Conservation (phyloP, 2,888 invertebrate genomes). For the Scaptomyza polygonia region DNA sequence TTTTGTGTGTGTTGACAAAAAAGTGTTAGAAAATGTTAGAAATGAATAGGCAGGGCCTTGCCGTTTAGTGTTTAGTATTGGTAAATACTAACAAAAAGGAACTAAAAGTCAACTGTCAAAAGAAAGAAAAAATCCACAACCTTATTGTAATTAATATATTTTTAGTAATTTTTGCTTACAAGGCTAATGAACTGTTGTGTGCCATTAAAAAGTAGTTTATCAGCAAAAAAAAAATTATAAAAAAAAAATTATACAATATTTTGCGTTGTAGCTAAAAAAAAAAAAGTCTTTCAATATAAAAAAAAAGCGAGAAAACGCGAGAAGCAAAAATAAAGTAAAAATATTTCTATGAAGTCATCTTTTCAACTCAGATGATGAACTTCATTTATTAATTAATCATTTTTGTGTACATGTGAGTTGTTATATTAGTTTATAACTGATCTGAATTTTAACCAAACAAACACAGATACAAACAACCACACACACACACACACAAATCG, state of each 20-base stretch:
- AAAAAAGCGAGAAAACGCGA: neutral
- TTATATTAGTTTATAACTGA: slow-evolving; percentile 30
- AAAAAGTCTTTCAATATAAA: neutral
- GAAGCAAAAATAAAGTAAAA: no score
- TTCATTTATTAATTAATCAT: slow-evolving; percentile 45
- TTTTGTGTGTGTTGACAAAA: slow-evolving; percentile 3
- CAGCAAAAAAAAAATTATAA: slow-evolving; percentile 33
- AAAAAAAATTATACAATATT: neutral
- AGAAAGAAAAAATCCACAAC: neutral
- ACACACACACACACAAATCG: slow-evolving; percentile 29
- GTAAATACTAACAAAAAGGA: neutral
- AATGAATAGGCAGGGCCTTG: neutral
- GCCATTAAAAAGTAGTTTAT: slow-evolving; percentile 51
- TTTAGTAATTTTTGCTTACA: neutral
- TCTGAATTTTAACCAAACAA: slow-evolving; percentile 37
- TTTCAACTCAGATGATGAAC: slow-evolving; percentile 10
- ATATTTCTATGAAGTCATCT: slow-evolving; percentile 37
- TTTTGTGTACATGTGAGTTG: slow-evolving; percentile 14
- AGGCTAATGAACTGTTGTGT: slow-evolving; percentile 65
- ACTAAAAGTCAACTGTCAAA: neutral
- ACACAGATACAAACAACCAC: slow-evolving; percentile 1
- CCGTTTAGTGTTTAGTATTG: neutral
- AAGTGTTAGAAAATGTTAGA: neutral
- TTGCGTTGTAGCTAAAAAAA: neutral
- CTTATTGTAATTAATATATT: neutral